Evolutionary conservation across 2,888 invertebrate species (phyloP).

Genomic region (Morinoia aosen): DNA sequence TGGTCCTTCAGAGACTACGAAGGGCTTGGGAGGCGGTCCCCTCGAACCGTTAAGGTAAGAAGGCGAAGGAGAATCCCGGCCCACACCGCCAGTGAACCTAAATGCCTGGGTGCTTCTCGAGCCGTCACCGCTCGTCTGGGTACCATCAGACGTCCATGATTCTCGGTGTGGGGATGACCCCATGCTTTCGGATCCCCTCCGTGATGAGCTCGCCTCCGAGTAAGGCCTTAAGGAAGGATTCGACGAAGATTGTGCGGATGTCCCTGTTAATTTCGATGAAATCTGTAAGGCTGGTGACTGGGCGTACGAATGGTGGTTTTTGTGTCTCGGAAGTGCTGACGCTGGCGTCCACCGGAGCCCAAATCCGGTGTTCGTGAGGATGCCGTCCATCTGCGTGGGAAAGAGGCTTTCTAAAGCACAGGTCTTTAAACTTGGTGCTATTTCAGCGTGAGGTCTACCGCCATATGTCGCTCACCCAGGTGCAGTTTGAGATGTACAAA

Average conservation of each 20-base stretch:
- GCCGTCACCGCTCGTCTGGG: slow-evolving; percentile 14
- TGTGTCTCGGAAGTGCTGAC: slow-evolving; percentile 54
- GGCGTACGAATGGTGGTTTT: neutral
- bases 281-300: neutral
- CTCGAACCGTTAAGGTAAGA: slow-evolving; percentile 49
- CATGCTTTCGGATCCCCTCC: slow-evolving; percentile 23
- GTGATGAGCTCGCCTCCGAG: slow-evolving; percentile 19
- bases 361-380: slow-evolving; percentile 63
- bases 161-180: neutral
- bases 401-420: neutral
- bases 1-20: slow-evolving; percentile 57
- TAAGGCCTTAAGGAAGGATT: slow-evolving; percentile 15
- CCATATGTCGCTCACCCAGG: too few species aligned
- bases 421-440: neutral
- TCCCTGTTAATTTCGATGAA: slow-evolving; percentile 34
- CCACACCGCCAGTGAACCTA: slow-evolving; percentile 33
- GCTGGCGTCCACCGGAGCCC: slow-evolving; percentile 62
- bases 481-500: too few species aligned
- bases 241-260: neutral
- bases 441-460: neutral
- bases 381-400: slow-evolving; percentile 63
- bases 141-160: slow-evolving; percentile 20
- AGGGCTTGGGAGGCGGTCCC: slow-evolving; percentile 24
- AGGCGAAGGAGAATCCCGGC: neutral
- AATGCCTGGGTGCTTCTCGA: slow-evolving; percentile 44